Conservation (phyloP, 2,888 invertebrate genomes). For the Hyposoter dolosus region DNA sequence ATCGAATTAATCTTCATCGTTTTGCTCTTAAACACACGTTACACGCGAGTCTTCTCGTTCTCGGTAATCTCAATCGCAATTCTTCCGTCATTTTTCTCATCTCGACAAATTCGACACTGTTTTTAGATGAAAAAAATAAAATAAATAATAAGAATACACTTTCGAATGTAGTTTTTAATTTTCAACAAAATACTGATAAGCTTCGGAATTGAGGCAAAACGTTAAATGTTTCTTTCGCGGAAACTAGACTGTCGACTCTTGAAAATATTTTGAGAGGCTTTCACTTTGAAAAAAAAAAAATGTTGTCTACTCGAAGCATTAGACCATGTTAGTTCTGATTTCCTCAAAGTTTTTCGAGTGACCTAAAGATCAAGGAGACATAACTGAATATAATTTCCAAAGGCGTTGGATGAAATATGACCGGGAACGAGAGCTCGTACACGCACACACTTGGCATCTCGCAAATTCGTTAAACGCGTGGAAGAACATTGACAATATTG, state of each 20-base stretch:
- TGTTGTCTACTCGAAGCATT: not conserved
- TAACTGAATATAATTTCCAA: too few species aligned
- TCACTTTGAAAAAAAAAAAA: not conserved
- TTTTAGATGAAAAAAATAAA: too few species aligned
- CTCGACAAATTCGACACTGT: not conserved
- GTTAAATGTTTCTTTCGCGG: not conserved
- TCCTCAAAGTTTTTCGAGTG: too few species aligned
- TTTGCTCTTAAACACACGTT: conserved; percentile 3
- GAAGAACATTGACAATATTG: conserved; percentile 45
- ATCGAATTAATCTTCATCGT: conserved; percentile 65
- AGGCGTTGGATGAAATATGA: not conserved
- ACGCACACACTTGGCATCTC: conserved; percentile 4
- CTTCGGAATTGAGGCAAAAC: not conserved
- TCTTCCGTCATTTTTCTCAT: not conserved
- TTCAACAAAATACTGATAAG: not conserved
- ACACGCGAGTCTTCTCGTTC: not conserved
- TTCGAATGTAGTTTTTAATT: not conserved
- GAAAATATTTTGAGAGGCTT: not conserved
- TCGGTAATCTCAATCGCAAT: conserved; percentile 2
- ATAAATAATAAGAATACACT: not conserved
- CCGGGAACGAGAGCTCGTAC: conserved; percentile 23
- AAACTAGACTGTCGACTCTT: not conserved
- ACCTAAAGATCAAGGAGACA: too few species aligned
- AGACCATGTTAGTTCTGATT: too few species aligned
- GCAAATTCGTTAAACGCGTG: conserved; percentile 27